Conservation (phyloP, 2,113 vertebrate species). For the Pimephales promelas region DNA sequence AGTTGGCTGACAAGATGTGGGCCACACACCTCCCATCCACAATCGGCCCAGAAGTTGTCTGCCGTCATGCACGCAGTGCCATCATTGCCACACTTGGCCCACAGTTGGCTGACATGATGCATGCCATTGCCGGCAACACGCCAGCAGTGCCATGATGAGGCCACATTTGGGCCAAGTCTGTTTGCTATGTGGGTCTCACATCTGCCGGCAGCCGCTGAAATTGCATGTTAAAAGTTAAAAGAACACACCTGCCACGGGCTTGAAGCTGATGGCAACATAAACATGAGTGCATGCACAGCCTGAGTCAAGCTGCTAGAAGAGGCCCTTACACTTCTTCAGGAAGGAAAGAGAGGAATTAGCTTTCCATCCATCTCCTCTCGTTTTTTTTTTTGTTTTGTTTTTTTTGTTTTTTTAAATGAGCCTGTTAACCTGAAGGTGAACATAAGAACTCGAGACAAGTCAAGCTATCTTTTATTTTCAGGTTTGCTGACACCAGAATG, state of each 20-base stretch:
- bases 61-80: too few species aligned
- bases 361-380: constrained; percentile 27
- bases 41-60: too few species aligned
- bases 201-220: constrained; percentile 4
- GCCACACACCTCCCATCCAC: too few species aligned
- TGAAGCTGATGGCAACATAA: constrained; percentile 28
- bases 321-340: constrained; percentile 18
- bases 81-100: too few species aligned
- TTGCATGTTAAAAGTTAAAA: constrained; percentile 28
- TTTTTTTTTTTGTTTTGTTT: too few species aligned
- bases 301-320: constrained; percentile 30
- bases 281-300: not conserved
- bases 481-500: constrained; percentile 25
- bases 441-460: constrained; percentile 18
- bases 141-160: too few species aligned
- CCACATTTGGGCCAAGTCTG: too few species aligned
- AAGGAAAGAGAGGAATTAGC: constrained; percentile 17
- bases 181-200: too few species aligned
- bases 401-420: constrained; percentile 26
- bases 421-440: constrained; percentile 18
- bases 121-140: too few species aligned
- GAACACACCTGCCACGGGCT: constrained; percentile 30
- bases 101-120: too few species aligned
- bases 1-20: too few species aligned
- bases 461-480: constrained; percentile 41